Conservation (phyloP, 2,797 vertebrate genomes). For the Mastacembelus armatus region DNA sequence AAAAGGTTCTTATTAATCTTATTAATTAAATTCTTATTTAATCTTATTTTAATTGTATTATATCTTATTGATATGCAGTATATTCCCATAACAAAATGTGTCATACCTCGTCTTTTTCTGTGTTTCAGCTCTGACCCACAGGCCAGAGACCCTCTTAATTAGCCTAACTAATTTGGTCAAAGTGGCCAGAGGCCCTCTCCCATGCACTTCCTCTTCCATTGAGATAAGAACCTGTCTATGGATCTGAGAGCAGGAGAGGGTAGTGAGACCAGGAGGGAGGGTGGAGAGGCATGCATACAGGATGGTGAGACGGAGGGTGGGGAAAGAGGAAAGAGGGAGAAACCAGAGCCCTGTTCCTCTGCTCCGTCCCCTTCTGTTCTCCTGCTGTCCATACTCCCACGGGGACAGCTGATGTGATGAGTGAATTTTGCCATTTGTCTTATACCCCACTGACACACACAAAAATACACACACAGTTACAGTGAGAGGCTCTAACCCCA, state of each 20-base stretch:
- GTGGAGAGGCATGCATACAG: slow-evolving; percentile 40
- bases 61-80: not conserved
- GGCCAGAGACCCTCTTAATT: slow-evolving; percentile 76
- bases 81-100: slow-evolving; percentile 37
- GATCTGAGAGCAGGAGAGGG: slow-evolving; percentile 31
- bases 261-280: slow-evolving; percentile 31
- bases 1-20: too few relatives aligned
- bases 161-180: slow-evolving; percentile 79
- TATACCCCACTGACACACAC: slow-evolving; percentile 60
- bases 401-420: slow-evolving; percentile 80
- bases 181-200: slow-evolving; percentile 68
- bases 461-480: slow-evolving; percentile 54
- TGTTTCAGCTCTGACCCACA: slow-evolving; percentile 70
- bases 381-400: slow-evolving; percentile 64
- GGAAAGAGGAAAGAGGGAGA: slow-evolving; percentile 40
- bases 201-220: slow-evolving; percentile 72
- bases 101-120: slow-evolving; percentile 47
- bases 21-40: not conserved
- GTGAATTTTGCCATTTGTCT: slow-evolving; percentile 86
- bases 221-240: slow-evolving; percentile 77
- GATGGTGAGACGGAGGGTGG: slow-evolving; percentile 44
- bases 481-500: slow-evolving; percentile 48
- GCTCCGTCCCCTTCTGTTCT: slow-evolving; percentile 43
- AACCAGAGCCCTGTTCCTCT: slow-evolving; percentile 61
- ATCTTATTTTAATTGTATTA: not conserved